These are phyloP conservation scores for Agrochola lota DNA, from an alignment of 2,888 invertebrate genomes.

Conservation along the genomic window DNA sequence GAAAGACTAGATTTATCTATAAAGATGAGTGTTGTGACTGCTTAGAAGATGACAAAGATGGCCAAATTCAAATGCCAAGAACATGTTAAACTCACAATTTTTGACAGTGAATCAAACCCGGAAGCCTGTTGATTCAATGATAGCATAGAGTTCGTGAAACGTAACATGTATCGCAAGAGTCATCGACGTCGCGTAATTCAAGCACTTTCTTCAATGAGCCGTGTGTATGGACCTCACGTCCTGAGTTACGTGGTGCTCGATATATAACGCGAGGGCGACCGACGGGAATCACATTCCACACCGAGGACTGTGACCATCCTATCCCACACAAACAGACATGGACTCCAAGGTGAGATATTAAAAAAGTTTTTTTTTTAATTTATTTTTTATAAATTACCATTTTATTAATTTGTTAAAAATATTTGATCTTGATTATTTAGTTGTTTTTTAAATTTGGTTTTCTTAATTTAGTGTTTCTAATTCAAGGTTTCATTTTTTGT, in stretches of 20 bases:
- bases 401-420: background rate
- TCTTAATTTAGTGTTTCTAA: background rate
- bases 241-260: conserved; percentile 82
- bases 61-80: background rate
- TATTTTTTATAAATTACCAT: background rate
- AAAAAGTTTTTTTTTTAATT: background rate
- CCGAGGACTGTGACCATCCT: conserved; percentile 82
- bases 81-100: conserved; percentile 13
- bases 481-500: background rate
- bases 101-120: conserved; percentile 56
- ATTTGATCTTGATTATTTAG: background rate
- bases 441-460: background rate
- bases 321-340: conserved; percentile 85
- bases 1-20: background rate
- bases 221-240: conserved; percentile 87
- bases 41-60: background rate
- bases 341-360: conserved; percentile 85
- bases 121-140: conserved; percentile 65
- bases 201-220: conserved; percentile 87
- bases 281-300: conserved; percentile 82
- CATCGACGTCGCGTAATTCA: conserved; percentile 79
- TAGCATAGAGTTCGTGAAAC: conserved; percentile 70
- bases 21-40: background rate
- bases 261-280: conserved; percentile 83
- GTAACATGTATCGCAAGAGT: conserved; percentile 79